These are phyloP conservation scores for Abramis brama DNA, from an alignment of 2,113 vertebrate genomes.

Conservation along the genomic window DNA sequence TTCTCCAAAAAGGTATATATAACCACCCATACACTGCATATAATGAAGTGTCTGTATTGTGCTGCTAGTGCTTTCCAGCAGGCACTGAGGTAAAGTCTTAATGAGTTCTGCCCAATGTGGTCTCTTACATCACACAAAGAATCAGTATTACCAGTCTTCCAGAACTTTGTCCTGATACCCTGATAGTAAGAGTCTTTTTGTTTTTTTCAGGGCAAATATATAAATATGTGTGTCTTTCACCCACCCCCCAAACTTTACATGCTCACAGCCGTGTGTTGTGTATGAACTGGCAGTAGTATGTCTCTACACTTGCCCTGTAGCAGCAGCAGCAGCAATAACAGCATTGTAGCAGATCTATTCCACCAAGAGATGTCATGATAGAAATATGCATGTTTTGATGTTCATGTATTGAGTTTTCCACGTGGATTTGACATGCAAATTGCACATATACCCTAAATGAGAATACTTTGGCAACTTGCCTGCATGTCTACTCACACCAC, in stretches of 20 bases:
- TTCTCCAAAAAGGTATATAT: neutral
- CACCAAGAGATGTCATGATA: too few relatives aligned
- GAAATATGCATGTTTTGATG: neutral
- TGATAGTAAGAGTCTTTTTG: neutral
- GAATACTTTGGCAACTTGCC: neutral
- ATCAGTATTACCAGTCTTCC: constrained; percentile 49
- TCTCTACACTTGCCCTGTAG: too few relatives aligned
- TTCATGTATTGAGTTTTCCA: neutral
- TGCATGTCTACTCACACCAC: neutral
- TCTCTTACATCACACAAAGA: constrained; percentile 40
- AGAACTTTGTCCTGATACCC: constrained; percentile 3
- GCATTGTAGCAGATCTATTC: too few relatives aligned
- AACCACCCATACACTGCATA: neutral
- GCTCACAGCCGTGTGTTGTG: too few relatives aligned
- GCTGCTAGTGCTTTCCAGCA: constrained; percentile 39
- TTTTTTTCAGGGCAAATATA: neutral
- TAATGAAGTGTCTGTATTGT: constrained; percentile 44
- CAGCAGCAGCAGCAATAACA: too few relatives aligned
- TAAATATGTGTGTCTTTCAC: neutral
- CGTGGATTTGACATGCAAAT: neutral
- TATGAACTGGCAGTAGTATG: too few relatives aligned
- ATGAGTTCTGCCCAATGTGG: constrained; percentile 43
- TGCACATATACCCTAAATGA: too few relatives aligned
- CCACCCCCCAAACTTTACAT: neutral
- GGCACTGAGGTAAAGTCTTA: constrained; percentile 42